Conservation (phyloP, 2,888 invertebrate species). For the Conchocele bisecta region DNA sequence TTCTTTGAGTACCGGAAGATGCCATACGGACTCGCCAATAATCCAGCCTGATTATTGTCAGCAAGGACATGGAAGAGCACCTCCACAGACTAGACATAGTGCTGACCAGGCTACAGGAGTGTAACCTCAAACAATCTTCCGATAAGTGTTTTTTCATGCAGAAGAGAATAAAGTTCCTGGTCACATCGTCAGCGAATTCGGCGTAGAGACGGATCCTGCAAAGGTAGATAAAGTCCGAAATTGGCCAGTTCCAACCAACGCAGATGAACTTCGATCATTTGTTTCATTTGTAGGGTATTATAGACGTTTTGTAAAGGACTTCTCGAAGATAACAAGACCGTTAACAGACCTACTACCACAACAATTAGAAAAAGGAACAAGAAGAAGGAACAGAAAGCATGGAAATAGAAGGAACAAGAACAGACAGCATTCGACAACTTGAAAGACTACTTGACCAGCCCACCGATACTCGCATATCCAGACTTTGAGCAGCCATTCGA, state of each 20-base stretch:
- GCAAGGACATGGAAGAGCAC: constrained; percentile 36
- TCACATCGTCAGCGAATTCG: constrained; percentile 16
- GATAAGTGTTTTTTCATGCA: constrained; percentile 27
- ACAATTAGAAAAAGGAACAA: neutral
- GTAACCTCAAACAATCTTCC: constrained; percentile 36
- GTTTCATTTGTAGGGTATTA: constrained; percentile 12
- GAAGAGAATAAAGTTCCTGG: constrained; percentile 38
- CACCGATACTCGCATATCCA: constrained; percentile 16
- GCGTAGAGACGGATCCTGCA: constrained; percentile 5
- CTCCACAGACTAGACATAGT: constrained; percentile 34
- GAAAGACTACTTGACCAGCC: neutral
- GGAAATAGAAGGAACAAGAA: too few species aligned
- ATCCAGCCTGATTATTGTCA: constrained; percentile 51
- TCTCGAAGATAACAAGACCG: neutral
- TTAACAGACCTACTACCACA: neutral
- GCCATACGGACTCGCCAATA: too few species aligned
- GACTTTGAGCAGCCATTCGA: constrained; percentile 36
- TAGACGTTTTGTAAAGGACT: constrained; percentile 1
- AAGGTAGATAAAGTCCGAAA: constrained; percentile 8
- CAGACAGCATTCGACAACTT: neutral
- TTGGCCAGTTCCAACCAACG: constrained; percentile 3
- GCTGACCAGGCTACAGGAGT: constrained; percentile 22
- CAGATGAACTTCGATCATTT: constrained; percentile 5
- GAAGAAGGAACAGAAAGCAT: neutral
- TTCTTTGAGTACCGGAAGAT: too few species aligned